Conservation (phyloP, 30 jellyfish, hydroid and myxozoan genomes). For the Hydra vulgaris region DNA sequence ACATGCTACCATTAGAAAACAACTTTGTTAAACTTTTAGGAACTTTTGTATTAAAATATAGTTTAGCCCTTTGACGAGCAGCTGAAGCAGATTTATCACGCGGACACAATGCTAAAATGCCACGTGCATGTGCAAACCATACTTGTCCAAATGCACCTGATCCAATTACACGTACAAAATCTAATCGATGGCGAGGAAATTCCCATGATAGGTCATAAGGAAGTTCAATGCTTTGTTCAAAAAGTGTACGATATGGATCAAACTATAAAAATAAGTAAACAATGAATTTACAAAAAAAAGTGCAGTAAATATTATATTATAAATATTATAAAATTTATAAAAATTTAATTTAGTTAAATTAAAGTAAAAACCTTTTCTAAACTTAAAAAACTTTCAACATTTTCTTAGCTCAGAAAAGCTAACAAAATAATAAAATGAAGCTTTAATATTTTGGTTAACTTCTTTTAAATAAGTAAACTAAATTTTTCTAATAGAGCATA, state of each 20-base stretch:
- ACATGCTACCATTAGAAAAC: neutral
- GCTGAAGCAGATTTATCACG: constrained; percentile 30
- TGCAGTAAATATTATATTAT: neutral
- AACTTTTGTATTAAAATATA: constrained; percentile 13
- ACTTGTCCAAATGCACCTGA: constrained; percentile 97
- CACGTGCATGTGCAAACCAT: constrained; percentile 91
- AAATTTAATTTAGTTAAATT: no score
- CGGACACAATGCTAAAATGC: constrained; percentile 44
- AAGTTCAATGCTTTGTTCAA: constrained; percentile 79
- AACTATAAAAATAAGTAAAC: constrained; percentile 30
- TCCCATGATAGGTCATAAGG: constrained; percentile 97
- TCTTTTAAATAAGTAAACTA: no score
- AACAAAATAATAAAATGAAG: no score
- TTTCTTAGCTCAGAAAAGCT: no score
- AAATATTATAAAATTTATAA: no score
- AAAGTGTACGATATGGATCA: constrained; percentile 81
- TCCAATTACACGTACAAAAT: constrained; percentile 51
- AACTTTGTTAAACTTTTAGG: constrained; percentile 18
- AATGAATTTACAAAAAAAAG: neutral
- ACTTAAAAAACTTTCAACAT: no score
- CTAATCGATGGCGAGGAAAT: constrained; percentile 84
- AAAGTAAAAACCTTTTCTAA: no score
- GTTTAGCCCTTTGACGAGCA: constrained; percentile 17
- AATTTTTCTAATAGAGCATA: no score
- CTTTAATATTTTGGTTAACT: no score